Conservation (phyloP, 2,888 invertebrate species). For the Athalia cordata region DNA sequence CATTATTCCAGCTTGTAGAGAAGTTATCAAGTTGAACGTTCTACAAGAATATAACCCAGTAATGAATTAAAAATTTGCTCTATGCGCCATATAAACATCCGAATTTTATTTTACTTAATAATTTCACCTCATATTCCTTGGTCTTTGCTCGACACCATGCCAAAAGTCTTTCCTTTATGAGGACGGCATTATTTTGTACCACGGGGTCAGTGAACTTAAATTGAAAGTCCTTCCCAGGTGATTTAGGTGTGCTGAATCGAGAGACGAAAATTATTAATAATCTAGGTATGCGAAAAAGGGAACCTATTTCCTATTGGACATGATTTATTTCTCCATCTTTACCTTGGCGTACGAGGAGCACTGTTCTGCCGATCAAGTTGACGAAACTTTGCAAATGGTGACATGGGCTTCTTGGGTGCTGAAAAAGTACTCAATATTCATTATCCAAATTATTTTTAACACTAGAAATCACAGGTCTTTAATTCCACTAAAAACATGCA, state of each 20-base stretch:
- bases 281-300: not conserved
- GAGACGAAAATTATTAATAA: not conserved
- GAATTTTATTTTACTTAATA: not conserved
- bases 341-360: conserved; percentile 85
- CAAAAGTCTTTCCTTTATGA: conserved; percentile 97
- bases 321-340: conserved; percentile 67
- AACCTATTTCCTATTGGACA: not conserved
- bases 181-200: conserved; percentile 92
- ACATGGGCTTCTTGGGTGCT: conserved; percentile 80
- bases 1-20: conserved; percentile 98
- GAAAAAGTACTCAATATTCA: conserved; percentile 57
- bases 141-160: conserved; percentile 98
- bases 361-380: conserved; percentile 93
- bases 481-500: too few relatives aligned
- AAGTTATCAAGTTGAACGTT: conserved; percentile 99
- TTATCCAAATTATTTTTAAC: not conserved
- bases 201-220: conserved; percentile 95
- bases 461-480: too few relatives aligned
- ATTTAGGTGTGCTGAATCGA: conserved; percentile 82
- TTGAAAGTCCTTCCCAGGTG: conserved; percentile 82
- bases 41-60: conserved; percentile 74
- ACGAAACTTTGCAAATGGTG: conserved; percentile 93
- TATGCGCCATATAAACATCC: conserved; percentile 29
- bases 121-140: conserved; percentile 94
- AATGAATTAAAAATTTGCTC: conserved; percentile 47